phyloP scores from a whole-genome alignment of 2,113 vertebrate species.

The Labeo catla region DNA sequence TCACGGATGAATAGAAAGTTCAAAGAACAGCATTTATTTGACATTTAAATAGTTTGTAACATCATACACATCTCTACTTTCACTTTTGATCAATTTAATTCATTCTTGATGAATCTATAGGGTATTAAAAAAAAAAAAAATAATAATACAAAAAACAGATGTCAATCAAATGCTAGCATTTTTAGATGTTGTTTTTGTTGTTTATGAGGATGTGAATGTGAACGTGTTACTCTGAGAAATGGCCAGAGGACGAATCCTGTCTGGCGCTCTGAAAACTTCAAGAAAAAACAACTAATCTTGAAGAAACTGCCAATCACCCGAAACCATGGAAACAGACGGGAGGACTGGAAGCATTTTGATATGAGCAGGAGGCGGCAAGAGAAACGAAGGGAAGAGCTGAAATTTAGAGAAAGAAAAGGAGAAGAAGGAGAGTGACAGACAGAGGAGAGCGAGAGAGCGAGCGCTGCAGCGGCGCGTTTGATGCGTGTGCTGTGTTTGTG shows the following conservation, averaged over 20 bases:
- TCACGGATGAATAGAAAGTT: too few species aligned
- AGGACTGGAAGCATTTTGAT: neutral
- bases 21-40: too few species aligned
- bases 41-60: too few species aligned
- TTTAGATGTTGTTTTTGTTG: neutral
- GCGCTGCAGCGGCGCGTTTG: neutral
- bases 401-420: conserved; percentile 14
- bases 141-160: too few species aligned
- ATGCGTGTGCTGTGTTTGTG: neutral
- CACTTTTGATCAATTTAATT: neutral
- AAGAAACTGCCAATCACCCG: conserved; percentile 13
- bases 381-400: neutral
- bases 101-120: neutral
- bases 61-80: too few species aligned
- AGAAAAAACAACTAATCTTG: conserved; percentile 16
- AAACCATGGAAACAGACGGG: conserved; percentile 13
- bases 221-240: neutral
- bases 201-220: neutral
- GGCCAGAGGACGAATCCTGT: neutral
- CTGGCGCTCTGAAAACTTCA: conserved; percentile 4
- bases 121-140: neutral
- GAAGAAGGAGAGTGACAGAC: conserved; percentile 34
- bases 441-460: conserved; percentile 12
- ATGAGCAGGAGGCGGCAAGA: neutral
- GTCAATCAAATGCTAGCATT: neutral